Evolutionary conservation across 2,888 invertebrate genomes (phyloP), one percentile per base, ranked within the genome.

Genomic region (Agrochola litura): DNA sequence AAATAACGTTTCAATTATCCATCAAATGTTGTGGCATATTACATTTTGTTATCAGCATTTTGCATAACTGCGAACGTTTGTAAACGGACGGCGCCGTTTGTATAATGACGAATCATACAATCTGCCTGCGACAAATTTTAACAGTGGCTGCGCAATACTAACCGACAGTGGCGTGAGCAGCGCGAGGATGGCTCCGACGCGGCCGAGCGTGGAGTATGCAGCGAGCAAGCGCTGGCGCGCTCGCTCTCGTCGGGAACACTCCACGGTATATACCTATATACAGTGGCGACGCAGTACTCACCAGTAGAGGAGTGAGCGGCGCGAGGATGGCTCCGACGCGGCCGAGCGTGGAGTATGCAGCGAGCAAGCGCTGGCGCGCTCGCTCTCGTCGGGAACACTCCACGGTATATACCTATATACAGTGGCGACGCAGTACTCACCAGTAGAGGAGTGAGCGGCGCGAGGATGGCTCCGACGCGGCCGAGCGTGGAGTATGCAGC

Each of bases 401-500:
- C 30, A 30, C 30, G 30, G 30, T 30, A 30, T 30, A 30, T 2
- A n/a, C n/a, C n/a, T n/a, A 16, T 16, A 37, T 12, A 22, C 58
- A 41, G 41, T 12, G 1, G 65, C 22, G 2, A 16, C 16, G 41
- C 16, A 30, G 37, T 77, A 81, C 93, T 92, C 89, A 97, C 97
- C 95, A 98, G 91, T 68, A 98, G 92, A 30, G 97, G 97, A 14
- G 98, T 97, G 92, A 98, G 98, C 9, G 98, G 98, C 56, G 98
- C 98, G 75, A 98, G 92, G 93, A 98, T 98, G 22, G 98, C 97
- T 0, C 98, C 98, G 76, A 98, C 91, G 25, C 98, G 96, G 54
- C 98, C 98, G 86, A 97, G 96, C 95, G 98, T 98, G 73, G 98
- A 98, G 93, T 98, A 98, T 46, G 97, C 96, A 6, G 98, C 98